A percentile compares a stretch with the other conserved stretches of the same genome.
These are phyloP conservation scores for Zaprionus davidi DNA, from an alignment of 1,140 invertebrate genomes.

Conservation along the genomic window DNA sequence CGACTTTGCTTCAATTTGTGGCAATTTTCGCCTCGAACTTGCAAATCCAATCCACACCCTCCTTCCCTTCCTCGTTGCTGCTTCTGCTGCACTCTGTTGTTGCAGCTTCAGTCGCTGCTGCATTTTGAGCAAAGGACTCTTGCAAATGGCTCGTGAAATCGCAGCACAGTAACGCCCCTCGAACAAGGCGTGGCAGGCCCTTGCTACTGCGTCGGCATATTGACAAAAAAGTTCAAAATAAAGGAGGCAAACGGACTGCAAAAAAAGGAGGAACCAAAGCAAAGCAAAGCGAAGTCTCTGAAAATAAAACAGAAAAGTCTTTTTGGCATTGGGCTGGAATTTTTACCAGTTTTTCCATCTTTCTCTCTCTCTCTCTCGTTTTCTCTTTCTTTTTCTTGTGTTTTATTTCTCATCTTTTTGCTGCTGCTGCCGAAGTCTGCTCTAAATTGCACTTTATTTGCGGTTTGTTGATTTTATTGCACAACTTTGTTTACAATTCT, in stretches of 20 bases:
- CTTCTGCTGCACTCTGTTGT: background rate
- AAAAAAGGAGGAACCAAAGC: constrained; percentile 1
- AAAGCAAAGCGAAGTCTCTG: constrained; percentile 25
- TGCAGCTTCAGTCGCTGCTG: constrained; percentile 9
- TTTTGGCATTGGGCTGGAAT: constrained; percentile 16
- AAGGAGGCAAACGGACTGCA: background rate
- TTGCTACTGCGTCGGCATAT: constrained; percentile 25
- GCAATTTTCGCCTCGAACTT: constrained; percentile 42
- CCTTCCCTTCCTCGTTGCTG: background rate
- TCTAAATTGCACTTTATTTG: constrained; percentile 71
- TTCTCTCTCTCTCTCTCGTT: constrained; percentile 3
- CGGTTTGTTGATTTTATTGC: constrained; percentile 71
- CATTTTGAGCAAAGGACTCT: constrained; percentile 40
- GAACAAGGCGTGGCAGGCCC: background rate
- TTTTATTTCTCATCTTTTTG: constrained; percentile 18
- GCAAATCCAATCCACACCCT: background rate
- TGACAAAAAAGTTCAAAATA: constrained; percentile 42
- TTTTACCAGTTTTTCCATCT: background rate
- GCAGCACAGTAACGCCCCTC: constrained; percentile 27
- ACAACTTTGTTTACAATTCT: constrained; percentile 73
- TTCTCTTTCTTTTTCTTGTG: constrained; percentile 1
- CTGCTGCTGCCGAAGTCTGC: constrained; percentile 18
- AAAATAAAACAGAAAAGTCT: constrained; percentile 49
- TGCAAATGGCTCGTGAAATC: constrained; percentile 67
- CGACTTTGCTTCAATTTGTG: constrained; percentile 69